Conservation (phyloP, 1,140 invertebrate genomes). For the Pseudomyrmex sp. region DNA sequence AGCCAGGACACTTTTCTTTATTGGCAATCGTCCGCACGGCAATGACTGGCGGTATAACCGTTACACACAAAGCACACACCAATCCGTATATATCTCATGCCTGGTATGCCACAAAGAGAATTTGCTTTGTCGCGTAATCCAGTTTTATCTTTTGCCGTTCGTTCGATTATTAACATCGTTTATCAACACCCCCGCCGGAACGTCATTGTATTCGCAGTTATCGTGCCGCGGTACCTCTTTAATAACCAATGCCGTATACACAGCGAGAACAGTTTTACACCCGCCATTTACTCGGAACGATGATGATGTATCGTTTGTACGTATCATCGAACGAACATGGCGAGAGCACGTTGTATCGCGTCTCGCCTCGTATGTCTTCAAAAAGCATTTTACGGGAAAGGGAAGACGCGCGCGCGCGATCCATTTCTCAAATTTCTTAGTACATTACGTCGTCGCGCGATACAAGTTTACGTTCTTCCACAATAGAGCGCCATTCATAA, state of each 20-base stretch:
- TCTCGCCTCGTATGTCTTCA: not conserved
- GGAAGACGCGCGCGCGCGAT: not conserved
- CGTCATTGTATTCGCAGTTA: constrained; percentile 55
- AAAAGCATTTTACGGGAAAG: not conserved
- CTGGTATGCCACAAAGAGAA: constrained; percentile 43
- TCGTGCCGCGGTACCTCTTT: constrained; percentile 37
- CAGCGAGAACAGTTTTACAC: constrained; percentile 43
- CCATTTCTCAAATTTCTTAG: constrained; percentile 30
- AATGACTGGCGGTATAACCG: constrained; percentile 30
- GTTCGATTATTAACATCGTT: constrained; percentile 59
- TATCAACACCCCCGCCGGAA: constrained; percentile 21
- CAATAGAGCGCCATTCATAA: not conserved
- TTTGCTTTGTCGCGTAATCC: constrained; percentile 48
- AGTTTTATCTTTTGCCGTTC: constrained; percentile 39
- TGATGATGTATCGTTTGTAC: constrained; percentile 35
- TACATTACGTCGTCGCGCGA: not conserved
- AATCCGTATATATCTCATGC: constrained; percentile 57
- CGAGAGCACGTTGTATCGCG: not conserved
- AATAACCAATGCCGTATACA: constrained; percentile 36
- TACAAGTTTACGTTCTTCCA: not conserved
- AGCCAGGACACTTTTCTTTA: constrained; percentile 42
- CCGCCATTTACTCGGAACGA: constrained; percentile 18
- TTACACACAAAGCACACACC: constrained; percentile 26
- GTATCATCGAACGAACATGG: constrained; percentile 18
- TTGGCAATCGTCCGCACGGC: constrained; percentile 30